These are phyloP conservation scores for Gryllus bimaculatus DNA, from an alignment of 1,140 invertebrate species.

Conservation along the genomic window DNA sequence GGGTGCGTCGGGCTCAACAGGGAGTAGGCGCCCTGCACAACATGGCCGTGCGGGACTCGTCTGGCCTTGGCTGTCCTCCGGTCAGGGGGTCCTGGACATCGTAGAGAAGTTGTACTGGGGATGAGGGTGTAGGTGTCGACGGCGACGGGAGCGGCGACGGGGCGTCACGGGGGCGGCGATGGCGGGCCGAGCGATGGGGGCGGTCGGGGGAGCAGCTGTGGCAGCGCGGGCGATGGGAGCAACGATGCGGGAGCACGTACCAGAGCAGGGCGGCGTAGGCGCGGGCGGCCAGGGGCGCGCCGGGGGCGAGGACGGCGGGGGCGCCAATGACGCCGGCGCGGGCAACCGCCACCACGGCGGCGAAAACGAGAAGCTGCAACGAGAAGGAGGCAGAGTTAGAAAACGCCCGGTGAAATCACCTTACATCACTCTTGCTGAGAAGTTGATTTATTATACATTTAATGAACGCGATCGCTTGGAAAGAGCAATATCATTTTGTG, in stretches of 20 bases:
- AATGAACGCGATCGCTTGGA: too few species aligned
- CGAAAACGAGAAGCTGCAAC: conserved; percentile 38
- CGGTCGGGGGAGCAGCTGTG: background rate
- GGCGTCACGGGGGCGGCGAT: conserved; percentile 21
- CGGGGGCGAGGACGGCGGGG: conserved; percentile 22
- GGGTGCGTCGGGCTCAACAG: conserved; percentile 26
- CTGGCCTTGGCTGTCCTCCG: conserved; percentile 27
- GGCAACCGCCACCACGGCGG: conserved; percentile 35
- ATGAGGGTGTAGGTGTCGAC: conserved; percentile 16
- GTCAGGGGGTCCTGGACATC: conserved; percentile 26
- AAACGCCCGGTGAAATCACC: background rate
- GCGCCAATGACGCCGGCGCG: conserved; percentile 34
- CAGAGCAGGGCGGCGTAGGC: conserved; percentile 9
- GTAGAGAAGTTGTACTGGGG: conserved; percentile 21
- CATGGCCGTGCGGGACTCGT: conserved; percentile 22
- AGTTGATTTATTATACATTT: too few species aligned
- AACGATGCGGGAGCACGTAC: background rate
- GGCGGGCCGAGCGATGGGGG: background rate
- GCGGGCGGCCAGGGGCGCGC: conserved; percentile 20
- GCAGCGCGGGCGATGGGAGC: background rate
- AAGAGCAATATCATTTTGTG: too few species aligned
- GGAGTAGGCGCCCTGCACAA: conserved; percentile 23
- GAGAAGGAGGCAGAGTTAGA: background rate
- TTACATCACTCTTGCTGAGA: too few species aligned
- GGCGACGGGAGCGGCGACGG: conserved; percentile 26